Evolutionary conservation across 2,797 vertebrate species (phyloP), one percentile per base, ranked within the genome.

Genomic region (Acanthurus lineatus): DNA sequence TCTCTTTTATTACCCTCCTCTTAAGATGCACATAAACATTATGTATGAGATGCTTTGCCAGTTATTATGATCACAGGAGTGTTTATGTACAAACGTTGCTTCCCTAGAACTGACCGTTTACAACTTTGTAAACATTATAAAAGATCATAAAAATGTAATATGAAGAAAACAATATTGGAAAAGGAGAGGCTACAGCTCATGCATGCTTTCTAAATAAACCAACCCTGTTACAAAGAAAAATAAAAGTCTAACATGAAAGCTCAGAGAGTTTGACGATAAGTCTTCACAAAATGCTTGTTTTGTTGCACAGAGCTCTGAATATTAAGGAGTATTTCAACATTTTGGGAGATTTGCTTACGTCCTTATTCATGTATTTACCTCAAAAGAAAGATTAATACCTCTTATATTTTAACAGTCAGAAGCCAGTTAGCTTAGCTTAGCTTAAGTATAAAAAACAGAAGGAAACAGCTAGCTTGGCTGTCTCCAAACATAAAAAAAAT

Each of bases 111-210:
- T 79, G 73, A 79, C 75, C 44, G 16, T 68, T 82, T 9, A 80
- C 61, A 77, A 80, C 48, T 71, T 22, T 89, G 89, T 89, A 89
- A 93, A 93, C 89, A 80, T 70, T 70, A 47, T 74, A 44, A 70
- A 32, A 73, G 0, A 53, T 47, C 1, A 57, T 63, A 48, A 67
- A 73, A 65, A 69, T 47, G 2, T 63, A 47, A 81, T 7, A 51
- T 54, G 7, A 59, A 4, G 40, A 28, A 52, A 60, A 72, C 40
- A 45, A 58, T 51, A 53, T n/a, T 61, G 15, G 6, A 73, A 54
- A 60, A 32, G 11, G 35, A 73, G 73, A 35, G 3, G 0, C 56
- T 40, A 70, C 49, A 68, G 25, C 20, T 70, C 1, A 56, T 15
- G 10, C 40, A 56, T 57, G 49, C 20, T 77, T 47, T 72, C 9